phyloP scores from a whole-genome alignment of 2,888 invertebrate species.

The Agrochola macilenta region DNA sequence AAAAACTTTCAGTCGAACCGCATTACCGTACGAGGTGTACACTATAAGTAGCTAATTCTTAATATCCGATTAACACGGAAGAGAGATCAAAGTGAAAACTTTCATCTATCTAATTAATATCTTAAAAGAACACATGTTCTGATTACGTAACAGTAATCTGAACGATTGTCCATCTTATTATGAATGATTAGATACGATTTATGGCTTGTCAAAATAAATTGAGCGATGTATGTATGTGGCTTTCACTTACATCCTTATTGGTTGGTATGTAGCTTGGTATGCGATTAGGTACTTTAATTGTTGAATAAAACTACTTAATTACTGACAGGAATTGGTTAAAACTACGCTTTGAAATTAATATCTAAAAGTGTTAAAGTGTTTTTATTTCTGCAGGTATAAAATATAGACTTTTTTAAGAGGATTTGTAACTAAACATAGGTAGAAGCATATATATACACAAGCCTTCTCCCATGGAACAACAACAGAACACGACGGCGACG shows the following conservation, averaged over 20 bases:
- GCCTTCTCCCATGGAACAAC: background rate
- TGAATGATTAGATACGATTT: constrained; percentile 66
- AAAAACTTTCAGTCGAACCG: too few species aligned
- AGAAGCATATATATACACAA: background rate
- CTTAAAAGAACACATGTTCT: constrained; percentile 44
- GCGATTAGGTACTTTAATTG: background rate
- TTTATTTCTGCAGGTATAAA: too few species aligned
- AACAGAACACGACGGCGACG: background rate
- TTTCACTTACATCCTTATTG: constrained; percentile 53
- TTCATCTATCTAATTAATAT: constrained; percentile 49
- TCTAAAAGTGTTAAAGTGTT: too few species aligned
- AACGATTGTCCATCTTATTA: constrained; percentile 57
- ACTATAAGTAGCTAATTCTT: too few species aligned
- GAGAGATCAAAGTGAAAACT: constrained; percentile 51
- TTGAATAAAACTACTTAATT: background rate
- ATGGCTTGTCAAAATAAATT: constrained; percentile 72
- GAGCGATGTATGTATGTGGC: constrained; percentile 64
- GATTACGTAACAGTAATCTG: constrained; percentile 56
- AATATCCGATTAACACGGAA: constrained; percentile 43
- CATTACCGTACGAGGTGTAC: too few species aligned
- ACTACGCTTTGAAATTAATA: background rate
- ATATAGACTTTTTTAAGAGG: too few species aligned
- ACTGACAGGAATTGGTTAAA: background rate
- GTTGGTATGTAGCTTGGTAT: background rate
- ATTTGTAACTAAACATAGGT: background rate